A percentile compares a stretch with the other conserved stretches of the same genome.
Conservation (phyloP, 2,888 invertebrate genomes). For the Athrips mouffetella region DNA sequence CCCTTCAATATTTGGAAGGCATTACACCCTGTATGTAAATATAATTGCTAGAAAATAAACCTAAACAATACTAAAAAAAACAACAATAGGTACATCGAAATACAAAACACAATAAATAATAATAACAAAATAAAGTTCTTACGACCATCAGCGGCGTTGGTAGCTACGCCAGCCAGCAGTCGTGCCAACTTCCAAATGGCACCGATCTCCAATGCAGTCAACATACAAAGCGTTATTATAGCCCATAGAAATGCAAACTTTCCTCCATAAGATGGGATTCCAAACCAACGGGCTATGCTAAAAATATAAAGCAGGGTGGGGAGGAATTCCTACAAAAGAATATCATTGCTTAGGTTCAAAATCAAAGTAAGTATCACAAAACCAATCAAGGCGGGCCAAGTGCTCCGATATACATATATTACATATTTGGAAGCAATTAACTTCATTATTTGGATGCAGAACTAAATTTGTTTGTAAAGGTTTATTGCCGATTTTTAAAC, state of each 20-base stretch:
- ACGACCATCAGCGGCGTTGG: constrained; percentile 35
- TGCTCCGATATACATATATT: too few relatives aligned
- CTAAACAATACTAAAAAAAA: too few relatives aligned
- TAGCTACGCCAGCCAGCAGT: constrained; percentile 33
- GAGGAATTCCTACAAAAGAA: constrained; percentile 44
- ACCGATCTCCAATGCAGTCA: constrained; percentile 35
- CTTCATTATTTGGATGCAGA: too few relatives aligned
- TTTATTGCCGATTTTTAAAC: too few relatives aligned
- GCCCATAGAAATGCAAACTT: constrained; percentile 34
- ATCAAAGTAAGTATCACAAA: too few relatives aligned
- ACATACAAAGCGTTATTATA: constrained; percentile 33
- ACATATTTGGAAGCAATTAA: too few relatives aligned
- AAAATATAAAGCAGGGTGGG: constrained; percentile 40
- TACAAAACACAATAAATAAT: constrained; percentile 1
- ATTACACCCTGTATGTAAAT: too few relatives aligned
- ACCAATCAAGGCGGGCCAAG: too few relatives aligned
- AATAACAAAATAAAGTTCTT: constrained; percentile 22
- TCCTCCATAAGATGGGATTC: constrained; percentile 40
- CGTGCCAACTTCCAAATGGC: constrained; percentile 47
- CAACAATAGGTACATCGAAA: neutral
- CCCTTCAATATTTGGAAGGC: too few relatives aligned
- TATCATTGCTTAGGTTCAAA: too few relatives aligned
- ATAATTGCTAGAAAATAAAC: too few relatives aligned
- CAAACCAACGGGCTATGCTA: constrained; percentile 43
- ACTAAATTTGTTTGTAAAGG: too few relatives aligned